Base-by-base conservation (phyloP, 2,797 vertebrate species). In the Limnodromus scolopaceus region DNA sequence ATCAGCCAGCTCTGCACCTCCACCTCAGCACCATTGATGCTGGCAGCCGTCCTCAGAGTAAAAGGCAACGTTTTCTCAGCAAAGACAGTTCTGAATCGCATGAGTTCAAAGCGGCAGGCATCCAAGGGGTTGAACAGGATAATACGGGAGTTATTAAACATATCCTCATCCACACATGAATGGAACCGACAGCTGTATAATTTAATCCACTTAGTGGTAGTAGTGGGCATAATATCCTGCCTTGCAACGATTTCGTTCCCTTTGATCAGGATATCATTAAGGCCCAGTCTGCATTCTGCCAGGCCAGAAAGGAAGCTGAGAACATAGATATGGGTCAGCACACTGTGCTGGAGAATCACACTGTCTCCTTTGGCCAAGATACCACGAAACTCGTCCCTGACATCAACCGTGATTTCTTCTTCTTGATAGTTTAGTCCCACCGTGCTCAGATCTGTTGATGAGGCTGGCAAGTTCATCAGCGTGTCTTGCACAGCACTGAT, bases 1-100 rank as follows among this genome's bases (percentile, higher is more conserved):
- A 99, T 96, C 76, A 99, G 96, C 99, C 99, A 99, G 91, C 99
- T 99, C 97, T 99, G 99, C 43, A 99, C 95, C 84, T 99, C 98
- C 91, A 99, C 98, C 95, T 99, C 99, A 0, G 99, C 99, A 61
- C 99, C 99, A 3, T 81, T 98, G 93, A 99, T 97, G 53, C 97
- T 98, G 20, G 98, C 98, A 11, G 98, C 98, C 0, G 99, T 99
- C 97, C 98, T 98, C 84, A 99, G 96, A 2, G 98, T 98, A 96
- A 99, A 99, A 86, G 99, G 99, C 91, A 99, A 97, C 27, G 97
- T 98, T 93, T 98, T 99, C 95, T 99, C 99, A 0, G 98, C 97
- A 84, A 98, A 99, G 8, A 98, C 95, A 2, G 98, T 99, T 93
- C 97, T 97, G 94, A 99, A 99, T 27, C 98, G 95, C 97, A 99